Conservation (phyloP, 53 echinoderm and acorn worm species). For the Arbacia lixula region DNA sequence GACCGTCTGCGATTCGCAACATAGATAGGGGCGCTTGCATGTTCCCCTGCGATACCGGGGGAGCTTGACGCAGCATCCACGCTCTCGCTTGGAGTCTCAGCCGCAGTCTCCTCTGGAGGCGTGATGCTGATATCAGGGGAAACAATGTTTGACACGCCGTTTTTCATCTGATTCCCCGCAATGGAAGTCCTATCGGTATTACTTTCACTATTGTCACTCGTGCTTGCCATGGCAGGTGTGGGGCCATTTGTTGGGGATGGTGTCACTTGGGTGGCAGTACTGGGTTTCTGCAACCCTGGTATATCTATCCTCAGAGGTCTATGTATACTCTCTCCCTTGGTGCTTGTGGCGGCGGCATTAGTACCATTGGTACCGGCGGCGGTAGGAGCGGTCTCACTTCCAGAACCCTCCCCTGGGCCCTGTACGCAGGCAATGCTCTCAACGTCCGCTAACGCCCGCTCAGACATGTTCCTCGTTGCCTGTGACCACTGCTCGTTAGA, state of each 20-base stretch:
- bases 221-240: neutral
- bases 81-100: constrained; percentile 19
- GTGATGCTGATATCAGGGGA: constrained; percentile 33
- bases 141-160: neutral
- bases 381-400: neutral
- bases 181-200: neutral
- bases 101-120: constrained; percentile 53
- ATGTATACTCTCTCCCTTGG: constrained; percentile 28
- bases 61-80: constrained; percentile 6
- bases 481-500: constrained; percentile 75
- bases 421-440: constrained; percentile 88
- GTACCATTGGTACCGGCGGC: neutral
- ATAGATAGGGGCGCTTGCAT: constrained; percentile 21
- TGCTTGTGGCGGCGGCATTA: neutral
- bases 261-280: constrained; percentile 25
- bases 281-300: constrained; percentile 29
- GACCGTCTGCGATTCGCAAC: constrained; percentile 30
- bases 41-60: constrained; percentile 7
- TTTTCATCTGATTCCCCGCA: neutral
- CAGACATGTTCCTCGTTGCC: constrained; percentile 71
- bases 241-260: constrained; percentile 25
- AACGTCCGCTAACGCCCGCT: constrained; percentile 75
- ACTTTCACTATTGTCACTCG: neutral
- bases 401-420: neutral
- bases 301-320: constrained; percentile 44